phyloP scores from a whole-genome alignment of 2,113 vertebrate genomes.

The Paedocypris sp. region DNA sequence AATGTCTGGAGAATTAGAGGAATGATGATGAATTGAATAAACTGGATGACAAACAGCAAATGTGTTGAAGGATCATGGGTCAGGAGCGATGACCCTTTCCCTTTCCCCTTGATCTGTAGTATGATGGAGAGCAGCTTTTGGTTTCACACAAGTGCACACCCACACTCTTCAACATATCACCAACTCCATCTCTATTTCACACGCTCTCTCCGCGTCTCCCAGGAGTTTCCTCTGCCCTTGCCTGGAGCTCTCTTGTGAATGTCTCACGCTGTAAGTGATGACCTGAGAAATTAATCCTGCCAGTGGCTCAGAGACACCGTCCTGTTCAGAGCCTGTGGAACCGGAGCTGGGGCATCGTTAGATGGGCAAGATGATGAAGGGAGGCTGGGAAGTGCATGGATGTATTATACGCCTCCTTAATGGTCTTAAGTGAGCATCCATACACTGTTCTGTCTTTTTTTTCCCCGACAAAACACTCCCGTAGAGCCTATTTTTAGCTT shows the following conservation, averaged over 20 bases:
- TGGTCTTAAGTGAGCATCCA: too few species aligned
- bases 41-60: not conserved
- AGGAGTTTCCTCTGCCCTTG: constrained; percentile 19
- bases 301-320: not conserved
- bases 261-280: constrained; percentile 24
- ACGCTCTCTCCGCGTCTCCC: constrained; percentile 1
- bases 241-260: constrained; percentile 18
- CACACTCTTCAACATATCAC: not conserved
- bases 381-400: not conserved
- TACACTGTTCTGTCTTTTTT: too few species aligned
- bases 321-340: not conserved
- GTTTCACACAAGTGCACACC: constrained; percentile 8
- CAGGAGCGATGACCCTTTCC: constrained; percentile 5
- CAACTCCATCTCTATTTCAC: constrained; percentile 3
- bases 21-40: not conserved
- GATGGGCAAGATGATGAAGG: not conserved
- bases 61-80: not conserved
- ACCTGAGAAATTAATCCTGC: constrained; percentile 33
- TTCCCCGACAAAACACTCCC: too few species aligned
- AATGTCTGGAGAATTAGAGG: not conserved
- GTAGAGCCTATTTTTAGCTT: too few species aligned
- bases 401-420: too few species aligned
- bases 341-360: not conserved
- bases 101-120: constrained; percentile 11
- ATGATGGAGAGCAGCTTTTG: constrained; percentile 14